phyloP scores from a whole-genome alignment of 2,888 invertebrate species.

The Eutolmus rufibarbis region DNA sequence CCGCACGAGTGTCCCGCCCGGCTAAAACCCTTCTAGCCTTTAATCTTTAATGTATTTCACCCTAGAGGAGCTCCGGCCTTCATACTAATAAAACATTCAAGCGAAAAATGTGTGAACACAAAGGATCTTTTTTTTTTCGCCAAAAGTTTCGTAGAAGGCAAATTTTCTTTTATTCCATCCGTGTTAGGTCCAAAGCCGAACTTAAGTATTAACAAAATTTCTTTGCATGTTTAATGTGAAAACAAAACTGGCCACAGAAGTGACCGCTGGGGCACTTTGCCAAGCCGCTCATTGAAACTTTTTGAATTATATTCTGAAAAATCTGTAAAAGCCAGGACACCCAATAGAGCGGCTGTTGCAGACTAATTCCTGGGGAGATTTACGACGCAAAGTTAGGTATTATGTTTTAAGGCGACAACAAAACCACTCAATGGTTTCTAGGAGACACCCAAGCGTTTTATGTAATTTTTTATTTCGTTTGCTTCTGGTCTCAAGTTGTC shows the following conservation, averaged over 20 bases:
- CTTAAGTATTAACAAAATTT: not conserved
- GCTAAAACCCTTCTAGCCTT: not conserved
- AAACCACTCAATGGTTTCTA: not conserved
- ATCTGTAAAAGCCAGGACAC: not conserved
- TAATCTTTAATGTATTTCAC: not conserved
- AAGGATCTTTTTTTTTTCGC: not conserved
- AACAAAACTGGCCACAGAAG: not conserved
- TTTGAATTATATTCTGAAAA: not conserved
- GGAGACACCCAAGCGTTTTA: not conserved
- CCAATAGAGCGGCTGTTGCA: not conserved
- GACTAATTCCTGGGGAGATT: not conserved
- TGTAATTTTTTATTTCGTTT: not conserved
- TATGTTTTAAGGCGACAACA: not conserved
- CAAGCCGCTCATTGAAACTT: not conserved
- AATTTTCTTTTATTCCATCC: not conserved
- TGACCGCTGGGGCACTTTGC: not conserved
- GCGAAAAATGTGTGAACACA: not conserved
- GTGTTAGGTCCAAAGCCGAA: not conserved
- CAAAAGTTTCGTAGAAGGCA: not conserved
- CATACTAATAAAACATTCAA: not conserved
- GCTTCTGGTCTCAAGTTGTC: not conserved
- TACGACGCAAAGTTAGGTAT: not conserved
- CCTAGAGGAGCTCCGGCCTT: not conserved
- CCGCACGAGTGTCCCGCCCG: not conserved
- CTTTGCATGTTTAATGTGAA: not conserved